phyloP scores from a whole-genome alignment of 2,797 vertebrate species.

The Amazonetta brasiliensis region DNA sequence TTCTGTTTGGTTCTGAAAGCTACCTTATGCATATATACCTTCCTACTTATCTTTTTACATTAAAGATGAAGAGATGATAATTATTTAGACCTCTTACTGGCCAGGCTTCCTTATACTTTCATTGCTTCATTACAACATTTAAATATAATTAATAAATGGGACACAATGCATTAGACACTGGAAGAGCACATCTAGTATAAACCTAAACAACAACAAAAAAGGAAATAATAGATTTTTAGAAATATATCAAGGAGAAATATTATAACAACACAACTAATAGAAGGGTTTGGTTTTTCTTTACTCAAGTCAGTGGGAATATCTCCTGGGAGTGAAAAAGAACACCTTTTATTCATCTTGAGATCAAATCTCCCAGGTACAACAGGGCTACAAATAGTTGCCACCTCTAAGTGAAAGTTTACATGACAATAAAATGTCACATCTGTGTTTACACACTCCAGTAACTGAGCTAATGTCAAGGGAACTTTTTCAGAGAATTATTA shows the following conservation, averaged over 20 bases:
- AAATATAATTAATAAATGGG: neutral
- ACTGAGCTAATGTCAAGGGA: slow-evolving; percentile 63
- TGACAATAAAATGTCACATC: slow-evolving; percentile 67
- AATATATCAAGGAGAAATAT: neutral
- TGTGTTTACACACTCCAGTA: slow-evolving; percentile 68
- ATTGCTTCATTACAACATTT: neutral
- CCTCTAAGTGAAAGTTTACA: slow-evolving; percentile 45
- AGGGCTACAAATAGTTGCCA: slow-evolving; percentile 44
- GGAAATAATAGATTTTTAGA: neutral
- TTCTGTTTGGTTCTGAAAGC: neutral
- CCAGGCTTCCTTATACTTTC: neutral
- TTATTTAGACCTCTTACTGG: neutral
- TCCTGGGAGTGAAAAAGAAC: neutral
- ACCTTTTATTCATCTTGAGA: neutral
- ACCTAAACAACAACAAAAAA: neutral
- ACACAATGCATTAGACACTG: neutral
- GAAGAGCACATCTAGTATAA: neutral
- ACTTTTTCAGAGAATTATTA: slow-evolving; percentile 66
- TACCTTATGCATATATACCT: neutral
- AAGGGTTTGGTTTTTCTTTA: neutral
- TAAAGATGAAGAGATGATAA: neutral
- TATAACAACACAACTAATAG: neutral
- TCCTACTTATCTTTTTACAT: neutral
- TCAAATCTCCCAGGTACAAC: slow-evolving; percentile 13
- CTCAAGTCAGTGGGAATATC: neutral